These are phyloP conservation scores for Sthenelais limicola DNA, from an alignment of 2,888 invertebrate genomes.

Conservation along the genomic window DNA sequence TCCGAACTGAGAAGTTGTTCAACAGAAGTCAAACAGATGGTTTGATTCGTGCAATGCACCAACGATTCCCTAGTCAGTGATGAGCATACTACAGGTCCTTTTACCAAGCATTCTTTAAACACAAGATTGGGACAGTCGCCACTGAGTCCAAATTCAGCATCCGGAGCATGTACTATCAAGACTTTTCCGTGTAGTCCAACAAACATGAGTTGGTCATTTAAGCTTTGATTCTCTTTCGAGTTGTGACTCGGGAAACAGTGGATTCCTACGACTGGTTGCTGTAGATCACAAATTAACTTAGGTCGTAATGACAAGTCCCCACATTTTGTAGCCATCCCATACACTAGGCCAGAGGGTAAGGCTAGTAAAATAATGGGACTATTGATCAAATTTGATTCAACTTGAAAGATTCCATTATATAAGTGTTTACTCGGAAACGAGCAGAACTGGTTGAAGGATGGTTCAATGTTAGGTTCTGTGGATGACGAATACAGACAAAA, in stretches of 20 bases:
- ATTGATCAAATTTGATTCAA: neutral
- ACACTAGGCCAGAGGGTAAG: neutral
- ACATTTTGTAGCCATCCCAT: neutral
- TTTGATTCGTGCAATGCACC: neutral
- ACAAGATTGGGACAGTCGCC: too few species aligned
- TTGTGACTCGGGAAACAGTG: neutral
- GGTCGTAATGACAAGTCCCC: neutral
- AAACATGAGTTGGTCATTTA: neutral
- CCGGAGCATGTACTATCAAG: neutral
- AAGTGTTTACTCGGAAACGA: too few species aligned
- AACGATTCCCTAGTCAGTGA: neutral
- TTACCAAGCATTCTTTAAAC: neutral
- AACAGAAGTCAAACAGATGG: neutral
- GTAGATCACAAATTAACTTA: slow-evolving; percentile 2
- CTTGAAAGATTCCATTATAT: too few species aligned
- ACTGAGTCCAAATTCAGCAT: neutral
- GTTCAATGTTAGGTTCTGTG: too few species aligned
- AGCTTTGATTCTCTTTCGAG: neutral
- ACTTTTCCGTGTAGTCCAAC: slow-evolving; percentile 8
- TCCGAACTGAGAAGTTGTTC: neutral
- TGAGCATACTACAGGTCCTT: slow-evolving; percentile 4
- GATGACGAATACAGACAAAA: too few species aligned
- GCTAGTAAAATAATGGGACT: neutral
- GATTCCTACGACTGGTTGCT: neutral
- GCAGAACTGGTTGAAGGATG: too few species aligned